These are phyloP conservation scores for Noctilio leporinus DNA, from an alignment of 2,113 vertebrate genomes.

Conservation along the genomic window DNA sequence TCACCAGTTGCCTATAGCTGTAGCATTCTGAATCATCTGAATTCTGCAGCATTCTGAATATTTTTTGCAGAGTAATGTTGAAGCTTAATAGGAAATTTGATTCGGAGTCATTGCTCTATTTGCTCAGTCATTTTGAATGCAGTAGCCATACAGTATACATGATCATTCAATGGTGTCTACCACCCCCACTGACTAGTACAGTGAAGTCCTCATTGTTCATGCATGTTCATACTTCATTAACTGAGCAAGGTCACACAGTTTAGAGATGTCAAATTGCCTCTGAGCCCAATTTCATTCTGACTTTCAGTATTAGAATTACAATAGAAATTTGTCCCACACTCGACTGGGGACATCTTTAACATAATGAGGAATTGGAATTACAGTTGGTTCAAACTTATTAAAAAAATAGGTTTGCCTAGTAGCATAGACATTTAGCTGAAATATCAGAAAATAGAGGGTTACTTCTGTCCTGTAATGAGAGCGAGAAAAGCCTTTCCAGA, in stretches of 20 bases:
- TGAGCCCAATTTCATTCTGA: neutral
- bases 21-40: too few relatives aligned
- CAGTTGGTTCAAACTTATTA: neutral
- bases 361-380: neutral
- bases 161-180: too few relatives aligned
- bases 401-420: neutral
- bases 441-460: neutral
- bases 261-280: neutral
- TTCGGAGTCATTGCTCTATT: too few relatives aligned
- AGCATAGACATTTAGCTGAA: neutral
- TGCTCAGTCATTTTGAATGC: too few relatives aligned
- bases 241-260: neutral
- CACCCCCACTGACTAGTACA: too few relatives aligned
- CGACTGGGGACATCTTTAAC: neutral
- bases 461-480: neutral
- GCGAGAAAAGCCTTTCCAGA: neutral
- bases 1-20: too few relatives aligned
- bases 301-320: neutral
- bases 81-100: too few relatives aligned
- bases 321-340: neutral
- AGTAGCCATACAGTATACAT: too few relatives aligned
- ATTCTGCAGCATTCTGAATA: too few relatives aligned
- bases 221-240: neutral
- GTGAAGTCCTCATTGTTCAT: too few relatives aligned
- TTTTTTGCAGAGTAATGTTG: too few relatives aligned